Base-by-base conservation (phyloP, 2,888 invertebrate species). In the Drosophila mettleri region DNA sequence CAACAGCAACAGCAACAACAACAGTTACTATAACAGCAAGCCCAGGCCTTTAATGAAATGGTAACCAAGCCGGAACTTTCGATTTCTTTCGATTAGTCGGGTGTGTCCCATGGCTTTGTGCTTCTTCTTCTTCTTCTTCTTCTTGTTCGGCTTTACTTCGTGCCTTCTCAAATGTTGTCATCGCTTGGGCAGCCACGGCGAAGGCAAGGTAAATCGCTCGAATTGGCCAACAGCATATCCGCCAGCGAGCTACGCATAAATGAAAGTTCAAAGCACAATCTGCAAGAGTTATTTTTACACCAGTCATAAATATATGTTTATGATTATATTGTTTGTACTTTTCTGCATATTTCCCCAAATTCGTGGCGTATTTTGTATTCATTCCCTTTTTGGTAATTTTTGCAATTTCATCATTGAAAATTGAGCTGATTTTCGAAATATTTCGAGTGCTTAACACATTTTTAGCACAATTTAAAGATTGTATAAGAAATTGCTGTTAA, bases 31-130 rank as follows among this genome's bases (percentile, higher is more conserved):
- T 20, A 41, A 54, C 27, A 54, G 55, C 51, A 43, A 63, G 22
- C 45, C 77, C 16, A 65, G 64, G 63, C 63, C 67, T 80, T 74
- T 68, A 72, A 74, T 72, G 89, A 84, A 86, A 88, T 77, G 70
- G 87, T 81, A 86, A 77, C 82, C 77, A 33, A 78, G 62, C 67
- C 85, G 85, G 81, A 86, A 86, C 85, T 86, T 86, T 88, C 85
- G 85, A 86, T 86, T 86, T 86, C 89, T 77, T 86, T 86, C 74
- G 86, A 80, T 69, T 63, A 52, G 74, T 39, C 82, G 75, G 79
- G 79, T 67, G 79, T 65, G 82, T 63, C 74, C 46, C 60, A 60
- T 53, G 53, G 46, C 58, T 58, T 59, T 55, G 54, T 53, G 54
- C 68, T 29, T 1, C 33, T 9, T 24, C 24, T 43, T 8, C 20